Evolutionary conservation across 2,113 vertebrate genomes (phyloP), one percentile per base, ranked within the genome.

Genomic region (Myotis lucifugus): DNA sequence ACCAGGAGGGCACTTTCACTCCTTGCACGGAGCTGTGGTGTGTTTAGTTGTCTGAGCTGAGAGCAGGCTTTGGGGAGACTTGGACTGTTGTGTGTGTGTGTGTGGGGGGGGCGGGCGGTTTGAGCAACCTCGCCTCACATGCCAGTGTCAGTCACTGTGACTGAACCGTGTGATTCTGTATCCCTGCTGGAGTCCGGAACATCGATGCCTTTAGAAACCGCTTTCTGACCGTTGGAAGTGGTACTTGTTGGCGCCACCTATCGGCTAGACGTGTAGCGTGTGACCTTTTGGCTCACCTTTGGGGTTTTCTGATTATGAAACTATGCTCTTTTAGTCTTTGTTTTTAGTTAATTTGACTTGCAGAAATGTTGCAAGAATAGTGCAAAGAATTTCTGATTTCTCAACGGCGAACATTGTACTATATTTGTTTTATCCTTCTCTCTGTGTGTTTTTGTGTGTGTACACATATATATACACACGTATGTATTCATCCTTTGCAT

Each of bases 191-290:
- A 73, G 8, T 73, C 88, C 66, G 88, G 29, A 66, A 32, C 25
- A 9, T 2, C 13, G 12, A 12, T 74, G 14, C 27, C 7, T 37
- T 89, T n/a, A 34, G 48, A 73, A 92, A 87, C 27, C 37, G 34
- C 66, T 93, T 73, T 95, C 73, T 81, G 4, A 8, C 76, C 13
- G 8, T 87, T 67, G n/a, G 69, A 85, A 88, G 79, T 40, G 46
- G 76, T 69, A 83, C 90, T 95, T 88, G n/a, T 9, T 90, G 90
- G 87, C 85, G 89, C 92, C 95, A 97, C 82, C 89, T 97, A 61
- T 94, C 85, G 93, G 89, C 92, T 85, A 74, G 74, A 96, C 79
- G 34, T 90, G 61, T 21, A 79, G 61, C 8, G 10, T 69, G 2
- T 42, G 86, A 52, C 42, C 32, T 56, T 78, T 74, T 74, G 64